Evolutionary conservation across 2,113 vertebrate genomes (phyloP), one percentile per base, ranked within the genome.

Genomic region (Aleadryas rufinucha): DNA sequence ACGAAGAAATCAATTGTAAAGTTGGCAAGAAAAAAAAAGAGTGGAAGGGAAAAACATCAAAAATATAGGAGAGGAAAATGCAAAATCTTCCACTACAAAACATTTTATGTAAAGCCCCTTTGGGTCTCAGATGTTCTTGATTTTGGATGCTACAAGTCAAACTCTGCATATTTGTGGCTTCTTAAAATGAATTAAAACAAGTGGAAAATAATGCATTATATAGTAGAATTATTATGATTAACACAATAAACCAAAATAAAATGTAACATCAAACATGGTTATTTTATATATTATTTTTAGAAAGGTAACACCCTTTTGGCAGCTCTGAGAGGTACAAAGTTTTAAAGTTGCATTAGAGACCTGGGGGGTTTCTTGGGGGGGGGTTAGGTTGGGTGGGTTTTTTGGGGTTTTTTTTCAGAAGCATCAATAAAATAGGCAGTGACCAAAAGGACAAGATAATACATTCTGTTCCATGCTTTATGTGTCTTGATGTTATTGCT

Each of bases 401-500:
- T 24, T 14, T 3, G 16, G 2, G 1, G 3, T 0, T 39, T 21
- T 33, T 77, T 60, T 28, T 2, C 5, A 56, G 45, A 77, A 87
- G 59, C 42, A 24, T 87, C 44, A 78, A 26, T 79, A 66, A 91
- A 96, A 88, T 20, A 60, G n/a, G 12, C 26, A 66, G 54, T 24
- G 23, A 54, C 27, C 30, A 82, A 76, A 83, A 64, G 28, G 44
- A 91, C 26, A 92, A 79, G 52, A 68, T 47, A 70, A 89, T 60
- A 44, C 28, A 74, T 66, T 74, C 17, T 84, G 53, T 83, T 92
- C 53, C n/a, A 33, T 68, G 72, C 27, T 87, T 86, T 81, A 59
- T 72, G 35, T 84, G 37, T 92, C 83, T 65, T 80, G 37, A 90
- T 97, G 81, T 84, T 93, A 90, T 41, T 95, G 65, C 84, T 96